These are phyloP conservation scores for Hoplostethus mediterraneus DNA, from an alignment of 2,797 vertebrate species.

Conservation along the genomic window DNA sequence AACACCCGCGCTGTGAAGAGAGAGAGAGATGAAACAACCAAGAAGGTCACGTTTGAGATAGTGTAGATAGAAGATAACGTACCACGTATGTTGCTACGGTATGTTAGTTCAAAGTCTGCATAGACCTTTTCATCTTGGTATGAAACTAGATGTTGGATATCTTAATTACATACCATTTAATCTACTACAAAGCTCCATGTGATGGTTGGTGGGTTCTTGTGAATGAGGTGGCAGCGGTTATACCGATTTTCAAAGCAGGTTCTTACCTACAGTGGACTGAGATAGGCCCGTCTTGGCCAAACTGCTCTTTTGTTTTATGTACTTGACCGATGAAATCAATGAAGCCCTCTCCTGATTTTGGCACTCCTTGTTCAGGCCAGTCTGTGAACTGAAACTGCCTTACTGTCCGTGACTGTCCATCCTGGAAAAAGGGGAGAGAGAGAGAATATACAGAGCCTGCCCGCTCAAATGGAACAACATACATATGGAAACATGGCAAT, in stretches of 20 bases:
- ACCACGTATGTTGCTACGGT: neutral
- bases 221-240: neutral
- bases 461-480: slow-evolving; percentile 7
- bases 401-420: slow-evolving; percentile 98
- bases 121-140: neutral
- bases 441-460: neutral
- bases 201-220: neutral
- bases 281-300: slow-evolving; percentile 98
- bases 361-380: slow-evolving; percentile 99
- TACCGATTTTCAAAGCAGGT: neutral
- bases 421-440: slow-evolving; percentile 78
- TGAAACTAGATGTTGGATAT: too few relatives aligned
- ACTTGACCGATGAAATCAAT: slow-evolving; percentile 99
- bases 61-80: neutral
- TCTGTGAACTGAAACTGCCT: slow-evolving; percentile 99
- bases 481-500: slow-evolving; percentile 16
- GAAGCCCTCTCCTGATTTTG: slow-evolving; percentile 99
- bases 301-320: slow-evolving; percentile 99
- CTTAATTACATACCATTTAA: neutral
- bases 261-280: slow-evolving; percentile 98
- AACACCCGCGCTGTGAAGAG: slow-evolving; percentile 94
- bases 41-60: slow-evolving; percentile 12
- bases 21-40: slow-evolving; percentile 22
- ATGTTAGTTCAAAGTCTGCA: neutral
- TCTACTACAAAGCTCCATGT: neutral